A percentile compares a stretch with the other conserved stretches of the same genome.
Evolutionary conservation across 2,888 invertebrate species (phyloP).

Genomic region (Lasioglossum lativentre): DNA sequence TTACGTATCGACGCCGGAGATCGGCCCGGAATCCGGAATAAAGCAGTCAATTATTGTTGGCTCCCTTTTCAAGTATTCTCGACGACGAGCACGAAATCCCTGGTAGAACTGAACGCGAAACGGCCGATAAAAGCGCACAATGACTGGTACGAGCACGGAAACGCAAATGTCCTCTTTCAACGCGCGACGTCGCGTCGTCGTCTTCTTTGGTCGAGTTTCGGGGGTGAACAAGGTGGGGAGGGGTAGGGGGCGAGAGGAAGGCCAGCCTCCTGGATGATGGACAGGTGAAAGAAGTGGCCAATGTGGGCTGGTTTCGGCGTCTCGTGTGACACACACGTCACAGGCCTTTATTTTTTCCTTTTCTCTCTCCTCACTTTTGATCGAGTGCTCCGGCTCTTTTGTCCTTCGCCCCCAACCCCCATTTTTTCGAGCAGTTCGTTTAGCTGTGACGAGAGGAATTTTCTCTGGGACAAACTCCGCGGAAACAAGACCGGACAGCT

Average conservation of each 20-base stretch:
- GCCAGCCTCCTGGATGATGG: conserved; percentile 76
- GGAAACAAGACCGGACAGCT: conserved; percentile 48
- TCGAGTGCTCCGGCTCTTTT: conserved; percentile 59
- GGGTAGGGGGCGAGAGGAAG: conserved; percentile 47
- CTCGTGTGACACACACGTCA: conserved; percentile 83
- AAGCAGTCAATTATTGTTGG: conserved; percentile 59
- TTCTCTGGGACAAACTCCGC: conserved; percentile 45
- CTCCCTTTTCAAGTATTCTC: conserved; percentile 62
- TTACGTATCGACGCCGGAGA: conserved; percentile 31
- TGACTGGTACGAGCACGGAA: conserved; percentile 70
- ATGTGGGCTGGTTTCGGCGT: conserved; percentile 84
- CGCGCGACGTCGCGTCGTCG: conserved; percentile 67
- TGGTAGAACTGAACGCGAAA: conserved; percentile 63
- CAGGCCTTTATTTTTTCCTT: conserved; percentile 79
- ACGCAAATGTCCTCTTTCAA: conserved; percentile 78
- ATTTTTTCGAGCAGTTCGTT: conserved; percentile 51
- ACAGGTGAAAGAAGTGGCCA: conserved; percentile 85
- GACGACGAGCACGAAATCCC: conserved; percentile 59
- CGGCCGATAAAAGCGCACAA: conserved; percentile 74
- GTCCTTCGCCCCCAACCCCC: conserved; percentile 36
- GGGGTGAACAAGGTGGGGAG: not conserved
- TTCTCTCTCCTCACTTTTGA: conserved; percentile 66
- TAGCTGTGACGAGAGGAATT: conserved; percentile 44
- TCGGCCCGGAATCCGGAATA: conserved; percentile 49
- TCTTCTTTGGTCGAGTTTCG: conserved; percentile 66